Conservation (phyloP, 2,888 invertebrate genomes). For the Pseudococcus jackbeardsleyi region DNA sequence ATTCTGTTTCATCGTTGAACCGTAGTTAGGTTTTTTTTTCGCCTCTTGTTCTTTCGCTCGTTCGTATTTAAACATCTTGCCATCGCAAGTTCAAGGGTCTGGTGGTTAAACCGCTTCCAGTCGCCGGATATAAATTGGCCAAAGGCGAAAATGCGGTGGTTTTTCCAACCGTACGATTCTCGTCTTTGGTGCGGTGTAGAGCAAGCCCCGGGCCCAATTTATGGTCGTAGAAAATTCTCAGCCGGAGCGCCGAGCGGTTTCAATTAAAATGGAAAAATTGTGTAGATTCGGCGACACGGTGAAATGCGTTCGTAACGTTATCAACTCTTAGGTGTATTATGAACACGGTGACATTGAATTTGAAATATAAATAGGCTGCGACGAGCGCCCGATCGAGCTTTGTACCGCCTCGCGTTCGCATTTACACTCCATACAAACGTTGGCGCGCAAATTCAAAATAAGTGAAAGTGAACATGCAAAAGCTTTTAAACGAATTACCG, state of each 20-base stretch:
- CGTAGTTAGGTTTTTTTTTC: neutral
- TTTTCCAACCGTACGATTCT: neutral
- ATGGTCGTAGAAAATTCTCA: neutral
- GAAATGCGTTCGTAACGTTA: conserved; percentile 27
- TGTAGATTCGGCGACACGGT: conserved; percentile 31
- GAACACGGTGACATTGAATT: conserved; percentile 46
- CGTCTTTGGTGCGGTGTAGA: neutral
- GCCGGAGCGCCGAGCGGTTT: neutral
- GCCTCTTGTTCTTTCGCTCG: neutral
- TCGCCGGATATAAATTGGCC: conserved; percentile 3
- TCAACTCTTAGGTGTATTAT: conserved; percentile 20
- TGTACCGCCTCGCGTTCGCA: neutral
- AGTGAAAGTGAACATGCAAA: conserved; percentile 63
- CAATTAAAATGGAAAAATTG: conserved; percentile 41
- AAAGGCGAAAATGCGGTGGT: conserved; percentile 27
- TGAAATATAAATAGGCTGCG: conserved; percentile 15
- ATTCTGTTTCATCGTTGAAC: neutral
- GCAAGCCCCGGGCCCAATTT: neutral
- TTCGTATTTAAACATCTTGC: neutral
- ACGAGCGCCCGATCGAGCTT: neutral
- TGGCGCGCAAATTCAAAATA: conserved; percentile 60
- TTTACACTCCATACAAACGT: conserved; percentile 13
- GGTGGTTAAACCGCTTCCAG: conserved; percentile 13
- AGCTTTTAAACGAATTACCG: conserved; percentile 64
- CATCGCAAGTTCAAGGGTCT: conserved; percentile 26